Conservation (phyloP, 2,888 invertebrate species). For the Gymnocheta viridis region DNA sequence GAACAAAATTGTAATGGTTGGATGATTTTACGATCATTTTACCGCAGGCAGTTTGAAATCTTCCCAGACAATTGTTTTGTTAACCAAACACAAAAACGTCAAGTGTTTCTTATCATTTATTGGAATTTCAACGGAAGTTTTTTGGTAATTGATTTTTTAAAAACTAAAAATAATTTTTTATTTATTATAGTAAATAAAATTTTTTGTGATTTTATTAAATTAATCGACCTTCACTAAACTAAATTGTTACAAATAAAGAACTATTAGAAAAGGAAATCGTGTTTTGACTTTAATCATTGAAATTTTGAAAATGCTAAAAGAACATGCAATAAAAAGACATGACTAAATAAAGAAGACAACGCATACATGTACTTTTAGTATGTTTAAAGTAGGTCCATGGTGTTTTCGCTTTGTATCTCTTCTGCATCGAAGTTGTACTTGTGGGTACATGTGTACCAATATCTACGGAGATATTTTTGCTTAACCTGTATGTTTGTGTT, state of each 20-base stretch:
- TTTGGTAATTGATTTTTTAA: conserved; percentile 1
- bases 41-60: background rate
- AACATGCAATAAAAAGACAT: background rate
- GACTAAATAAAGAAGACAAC: conserved; percentile 20
- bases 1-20: conserved; percentile 33
- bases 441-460: background rate
- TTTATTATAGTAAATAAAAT: background rate
- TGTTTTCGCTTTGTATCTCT: background rate
- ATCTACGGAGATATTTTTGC: conserved; percentile 13
- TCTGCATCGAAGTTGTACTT: background rate
- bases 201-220: background rate
- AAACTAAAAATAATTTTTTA: background rate
- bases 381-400: conserved; percentile 29
- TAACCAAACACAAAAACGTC: conserved; percentile 6
- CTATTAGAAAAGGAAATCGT: conserved; percentile 28
- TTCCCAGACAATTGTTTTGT: background rate
- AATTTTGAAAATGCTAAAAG: background rate
- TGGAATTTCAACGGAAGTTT: background rate
- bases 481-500: background rate
- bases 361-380: conserved; percentile 5
- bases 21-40: conserved; percentile 18
- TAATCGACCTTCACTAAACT: conserved; percentile 63
- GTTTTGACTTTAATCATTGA: conserved; percentile 14
- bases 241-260: conserved; percentile 45
- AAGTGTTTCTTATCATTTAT: background rate